Base-by-base conservation (phyloP, 92 coral and sea anemone species). In the Pocillopora meandrina region DNA sequence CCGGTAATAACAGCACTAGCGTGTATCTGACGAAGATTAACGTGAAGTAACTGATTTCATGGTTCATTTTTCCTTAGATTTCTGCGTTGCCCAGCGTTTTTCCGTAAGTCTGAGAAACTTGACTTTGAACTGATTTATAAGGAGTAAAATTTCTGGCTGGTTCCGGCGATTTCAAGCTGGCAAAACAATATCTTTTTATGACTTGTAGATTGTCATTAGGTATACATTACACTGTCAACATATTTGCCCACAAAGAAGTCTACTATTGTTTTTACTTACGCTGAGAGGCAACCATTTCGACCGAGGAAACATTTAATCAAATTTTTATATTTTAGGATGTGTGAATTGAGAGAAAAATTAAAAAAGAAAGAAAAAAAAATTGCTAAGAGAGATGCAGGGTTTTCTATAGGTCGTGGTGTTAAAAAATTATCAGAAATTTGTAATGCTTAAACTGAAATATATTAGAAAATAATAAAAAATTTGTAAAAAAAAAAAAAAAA, bases 1-100 rank as follows among this genome's bases (percentile, higher is more conserved):
- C 64, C 12, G 84, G 56, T 7, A 88, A 36, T 9, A 81, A 59
- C 59, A 63, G 31, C 64, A 76, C 35, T 10, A 76, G 56, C 6
- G 74, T 69, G 18, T 69, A 69, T 34, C 74, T 52, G 12, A 69
- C 74, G 21, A 11, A 69, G 7, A 20, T 14, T 15, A 69, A 47
- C 74, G 42, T 20, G 1, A 69, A 35, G 42, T 35, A 36, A 69
- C 74, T 69, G 20, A 69, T 16, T 16, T 6, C 56, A 33, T 9
- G 9, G 56, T 19, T 17, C 74, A 69, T 69, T 69, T 69, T 69
- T 14, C 16, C 36, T 20, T 36, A 31, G 49, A 21, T 65, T 65
- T 65, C 35, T 2, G 18, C 52, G 1, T 68, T 12, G 52, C 7
- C 52, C 8, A 1, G 52, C 8, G 52, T 42, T 42, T 42, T 42